phyloP scores from a whole-genome alignment of 2,797 vertebrate genomes.

The Spinus olivaceus region DNA sequence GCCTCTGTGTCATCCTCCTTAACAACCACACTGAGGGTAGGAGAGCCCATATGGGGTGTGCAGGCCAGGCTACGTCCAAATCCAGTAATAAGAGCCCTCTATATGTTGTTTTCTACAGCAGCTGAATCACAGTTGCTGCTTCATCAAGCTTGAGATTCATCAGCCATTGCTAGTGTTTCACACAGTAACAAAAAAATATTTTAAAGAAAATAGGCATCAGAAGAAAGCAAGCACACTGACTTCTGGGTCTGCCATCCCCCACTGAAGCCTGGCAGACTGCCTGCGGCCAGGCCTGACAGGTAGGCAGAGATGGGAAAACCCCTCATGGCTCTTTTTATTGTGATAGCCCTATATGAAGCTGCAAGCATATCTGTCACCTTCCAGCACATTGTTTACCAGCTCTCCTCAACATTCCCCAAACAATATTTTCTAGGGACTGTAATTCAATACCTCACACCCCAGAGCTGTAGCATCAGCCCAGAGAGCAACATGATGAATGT shows the following conservation, averaged over 20 bases:
- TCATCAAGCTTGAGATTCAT: not conserved
- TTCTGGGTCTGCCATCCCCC: not conserved
- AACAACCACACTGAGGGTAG: not conserved
- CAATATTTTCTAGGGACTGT: slow-evolving; percentile 45
- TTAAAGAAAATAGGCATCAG: not conserved
- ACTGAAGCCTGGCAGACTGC: not conserved
- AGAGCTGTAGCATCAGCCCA: not conserved
- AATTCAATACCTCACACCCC: slow-evolving; percentile 37
- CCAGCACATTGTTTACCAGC: slow-evolving; percentile 38
- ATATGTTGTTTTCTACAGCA: not conserved
- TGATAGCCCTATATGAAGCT: slow-evolving; percentile 21
- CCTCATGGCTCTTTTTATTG: not conserved
- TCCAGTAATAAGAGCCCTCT: not conserved
- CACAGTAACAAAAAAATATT: not conserved
- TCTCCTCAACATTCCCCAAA: slow-evolving; percentile 35
- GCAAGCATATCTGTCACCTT: slow-evolving; percentile 47
- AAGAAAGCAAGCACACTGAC: not conserved
- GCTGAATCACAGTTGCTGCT: not conserved
- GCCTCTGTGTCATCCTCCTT: not conserved
- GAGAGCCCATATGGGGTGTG: not conserved
- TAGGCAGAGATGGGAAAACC: not conserved
- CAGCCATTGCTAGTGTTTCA: not conserved
- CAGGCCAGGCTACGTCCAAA: not conserved
- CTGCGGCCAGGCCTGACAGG: not conserved
- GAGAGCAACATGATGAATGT: slow-evolving; percentile 15